These are phyloP conservation scores for Nymphicus hollandicus DNA, from an alignment of 2,113 vertebrate species.

Conservation along the genomic window DNA sequence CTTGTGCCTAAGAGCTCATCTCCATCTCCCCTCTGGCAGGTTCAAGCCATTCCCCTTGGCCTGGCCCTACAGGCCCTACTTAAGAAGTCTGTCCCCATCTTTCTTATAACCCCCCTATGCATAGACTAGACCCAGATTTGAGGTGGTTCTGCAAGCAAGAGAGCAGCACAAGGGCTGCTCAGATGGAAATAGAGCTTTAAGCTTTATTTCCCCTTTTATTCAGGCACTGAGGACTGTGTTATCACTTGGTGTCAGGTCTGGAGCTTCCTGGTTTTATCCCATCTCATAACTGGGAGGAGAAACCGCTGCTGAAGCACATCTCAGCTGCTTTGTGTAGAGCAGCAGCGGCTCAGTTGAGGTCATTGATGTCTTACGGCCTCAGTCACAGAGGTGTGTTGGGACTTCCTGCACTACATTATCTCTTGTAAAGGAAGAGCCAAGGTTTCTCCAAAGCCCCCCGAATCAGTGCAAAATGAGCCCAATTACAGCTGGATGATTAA, in stretches of 20 bases:
- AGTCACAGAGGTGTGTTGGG: accelerated
- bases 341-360: accelerated
- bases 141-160: background rate
- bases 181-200: background rate
- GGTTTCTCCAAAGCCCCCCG: background rate
- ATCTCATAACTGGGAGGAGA: accelerated
- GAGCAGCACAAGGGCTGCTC: accelerated
- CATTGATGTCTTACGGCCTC: accelerated
- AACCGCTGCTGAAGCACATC: accelerated
- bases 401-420: accelerated
- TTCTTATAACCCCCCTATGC: background rate
- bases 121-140: background rate
- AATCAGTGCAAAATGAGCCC: background rate
- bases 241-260: accelerated
- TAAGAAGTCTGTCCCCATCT: background rate
- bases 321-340: accelerated
- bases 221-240: accelerated
- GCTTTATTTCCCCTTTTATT: background rate
- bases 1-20: accelerated
- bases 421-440: background rate
- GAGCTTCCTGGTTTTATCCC: background rate
- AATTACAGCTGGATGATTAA: background rate
- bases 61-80: accelerated
- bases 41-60: background rate
- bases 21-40: background rate